These are phyloP conservation scores for Allolobophora icterica DNA, from an alignment of 2,888 invertebrate species.

Conservation along the genomic window DNA sequence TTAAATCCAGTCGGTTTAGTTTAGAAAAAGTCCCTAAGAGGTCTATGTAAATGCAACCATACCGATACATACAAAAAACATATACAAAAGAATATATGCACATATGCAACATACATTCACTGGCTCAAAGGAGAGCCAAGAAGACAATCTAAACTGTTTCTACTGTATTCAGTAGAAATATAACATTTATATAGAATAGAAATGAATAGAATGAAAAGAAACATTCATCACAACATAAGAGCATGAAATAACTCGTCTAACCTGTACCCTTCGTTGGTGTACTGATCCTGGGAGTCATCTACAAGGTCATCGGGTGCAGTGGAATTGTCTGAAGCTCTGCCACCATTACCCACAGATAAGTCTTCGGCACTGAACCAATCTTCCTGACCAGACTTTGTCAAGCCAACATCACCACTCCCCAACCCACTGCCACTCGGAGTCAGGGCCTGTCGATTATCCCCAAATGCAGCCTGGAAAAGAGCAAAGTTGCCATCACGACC, in stretches of 20 bases:
- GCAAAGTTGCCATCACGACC: background rate
- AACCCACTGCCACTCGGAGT: background rate
- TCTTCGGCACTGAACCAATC: constrained; percentile 20
- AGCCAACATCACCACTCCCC: background rate
- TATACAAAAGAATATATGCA: background rate
- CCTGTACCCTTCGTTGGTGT: background rate
- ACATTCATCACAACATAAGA: background rate
- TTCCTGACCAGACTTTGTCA: background rate
- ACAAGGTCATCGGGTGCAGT: background rate
- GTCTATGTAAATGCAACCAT: background rate
- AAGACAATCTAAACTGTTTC: background rate
- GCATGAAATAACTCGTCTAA: background rate
- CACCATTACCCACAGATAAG: constrained; percentile 5
- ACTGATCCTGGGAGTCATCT: constrained; percentile 2
- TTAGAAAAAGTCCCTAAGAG: background rate
- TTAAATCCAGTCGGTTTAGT: no score
- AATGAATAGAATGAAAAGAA: background rate
- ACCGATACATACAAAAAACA: background rate
- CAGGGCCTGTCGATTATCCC: constrained; percentile 25
- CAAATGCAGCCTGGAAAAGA: constrained; percentile 32
- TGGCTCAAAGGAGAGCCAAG: background rate
- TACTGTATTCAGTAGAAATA: background rate
- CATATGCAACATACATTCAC: no score
- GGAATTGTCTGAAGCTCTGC: constrained; percentile 30
- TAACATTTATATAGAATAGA: background rate